Evolutionary conservation across 2,888 invertebrate species (phyloP).

Genomic region (Erannis defoliaria): DNA sequence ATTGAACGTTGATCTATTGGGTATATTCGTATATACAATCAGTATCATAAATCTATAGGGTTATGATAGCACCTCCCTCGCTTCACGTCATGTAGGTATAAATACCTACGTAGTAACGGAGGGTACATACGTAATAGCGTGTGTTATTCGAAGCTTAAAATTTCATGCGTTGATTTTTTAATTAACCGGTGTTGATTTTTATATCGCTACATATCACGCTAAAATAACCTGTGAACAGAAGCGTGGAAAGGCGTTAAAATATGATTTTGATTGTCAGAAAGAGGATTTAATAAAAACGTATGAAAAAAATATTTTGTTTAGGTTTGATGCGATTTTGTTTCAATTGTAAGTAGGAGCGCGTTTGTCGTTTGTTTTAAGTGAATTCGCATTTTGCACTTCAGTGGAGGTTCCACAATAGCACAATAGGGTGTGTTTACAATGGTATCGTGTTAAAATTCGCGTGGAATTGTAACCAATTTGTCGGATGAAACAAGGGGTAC

Average conservation of each 20-base stretch:
- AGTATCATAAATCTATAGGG: slow-evolving; percentile 26
- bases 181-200: slow-evolving; percentile 45
- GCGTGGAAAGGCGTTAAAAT: slow-evolving; percentile 37
- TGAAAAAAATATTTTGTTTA: slow-evolving; percentile 10
- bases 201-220: slow-evolving; percentile 40
- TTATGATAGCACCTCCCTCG: slow-evolving; percentile 18
- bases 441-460: slow-evolving; percentile 75
- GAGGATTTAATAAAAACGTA: slow-evolving; percentile 3
- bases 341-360: slow-evolving; percentile 3
- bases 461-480: slow-evolving; percentile 82
- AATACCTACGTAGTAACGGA: slow-evolving; percentile 34
- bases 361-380: slow-evolving; percentile 36
- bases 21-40: slow-evolving; percentile 38
- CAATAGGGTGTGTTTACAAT: slow-evolving; percentile 65
- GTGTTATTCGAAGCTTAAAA: slow-evolving; percentile 36
- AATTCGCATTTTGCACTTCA: slow-evolving; percentile 48
- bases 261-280: slow-evolving; percentile 21
- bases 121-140: slow-evolving; percentile 35
- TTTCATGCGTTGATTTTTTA: slow-evolving; percentile 46
- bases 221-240: slow-evolving; percentile 42
- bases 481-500: slow-evolving; percentile 78
- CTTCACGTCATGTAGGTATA: slow-evolving; percentile 37
- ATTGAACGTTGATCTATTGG: slow-evolving; percentile 45
- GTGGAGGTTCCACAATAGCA: slow-evolving; percentile 50
- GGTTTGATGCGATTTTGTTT: neutral